Percentiles rank a stretch among this genome's conserved stretches.
Evolutionary conservation across 2,113 vertebrate genomes (phyloP).

Genomic region (Callospermophilus lateralis): DNA sequence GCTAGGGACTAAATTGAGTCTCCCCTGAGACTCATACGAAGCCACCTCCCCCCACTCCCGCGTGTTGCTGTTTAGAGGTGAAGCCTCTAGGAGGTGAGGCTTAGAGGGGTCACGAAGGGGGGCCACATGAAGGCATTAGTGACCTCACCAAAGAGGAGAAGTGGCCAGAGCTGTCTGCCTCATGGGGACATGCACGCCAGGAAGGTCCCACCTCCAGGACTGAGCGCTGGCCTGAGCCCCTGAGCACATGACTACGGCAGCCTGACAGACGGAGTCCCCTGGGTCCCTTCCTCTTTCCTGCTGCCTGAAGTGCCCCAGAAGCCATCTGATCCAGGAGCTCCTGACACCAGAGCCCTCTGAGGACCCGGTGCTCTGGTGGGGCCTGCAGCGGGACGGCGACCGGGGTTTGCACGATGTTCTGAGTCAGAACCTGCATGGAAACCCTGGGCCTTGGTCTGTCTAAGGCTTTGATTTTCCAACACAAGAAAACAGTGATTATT

Average conservation of each 20-base stretch:
- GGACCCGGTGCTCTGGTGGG: rapidly evolving
- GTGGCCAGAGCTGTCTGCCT: not conserved
- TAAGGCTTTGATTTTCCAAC: not conserved
- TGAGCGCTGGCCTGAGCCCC: too few species aligned
- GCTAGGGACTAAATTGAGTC: not conserved
- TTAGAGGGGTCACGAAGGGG: not conserved
- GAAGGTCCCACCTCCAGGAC: too few species aligned
- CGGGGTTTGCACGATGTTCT: not conserved
- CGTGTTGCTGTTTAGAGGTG: too few species aligned
- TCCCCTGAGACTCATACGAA: not conserved
- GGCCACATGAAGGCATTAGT: not conserved
- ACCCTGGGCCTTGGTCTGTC: too few species aligned
- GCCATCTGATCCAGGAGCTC: not conserved
- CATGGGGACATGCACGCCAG: not conserved
- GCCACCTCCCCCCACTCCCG: not conserved
- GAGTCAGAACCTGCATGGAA: not conserved
- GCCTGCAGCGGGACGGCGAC: not conserved
- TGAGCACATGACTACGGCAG: too few species aligned
- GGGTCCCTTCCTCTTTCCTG: rapidly evolving
- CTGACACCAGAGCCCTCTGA: too few species aligned
- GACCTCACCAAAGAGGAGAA: not conserved
- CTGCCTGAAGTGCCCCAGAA: not conserved
- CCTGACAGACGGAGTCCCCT: too few species aligned
- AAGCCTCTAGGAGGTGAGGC: not conserved
- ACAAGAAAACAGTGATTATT: not conserved